A percentile compares a stretch with the other conserved stretches of the same genome.
Evolutionary conservation across 2,797 vertebrate genomes (phyloP).

Genomic region (Tragopan temminckii): DNA sequence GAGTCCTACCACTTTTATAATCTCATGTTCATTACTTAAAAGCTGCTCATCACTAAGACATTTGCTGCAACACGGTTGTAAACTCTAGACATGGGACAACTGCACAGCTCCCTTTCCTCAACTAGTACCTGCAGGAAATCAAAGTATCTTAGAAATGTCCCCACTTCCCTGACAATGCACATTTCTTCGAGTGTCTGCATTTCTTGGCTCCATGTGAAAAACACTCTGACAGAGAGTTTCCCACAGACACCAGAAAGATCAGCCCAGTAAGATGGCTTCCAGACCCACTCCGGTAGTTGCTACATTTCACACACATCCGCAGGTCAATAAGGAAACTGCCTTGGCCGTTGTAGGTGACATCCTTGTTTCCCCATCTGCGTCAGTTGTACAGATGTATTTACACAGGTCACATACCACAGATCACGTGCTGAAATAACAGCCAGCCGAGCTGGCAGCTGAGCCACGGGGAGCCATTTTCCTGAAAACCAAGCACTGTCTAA

Average conservation of each 20-base stretch:
- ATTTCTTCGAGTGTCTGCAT: slow-evolving; percentile 28
- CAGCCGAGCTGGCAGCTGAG: slow-evolving; percentile 32
- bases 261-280: slow-evolving; percentile 10
- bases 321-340: slow-evolving; percentile 72
- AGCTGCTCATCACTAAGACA: not conserved
- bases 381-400: slow-evolving; percentile 44
- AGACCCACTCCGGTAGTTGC: slow-evolving; percentile 51
- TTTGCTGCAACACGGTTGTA: not conserved
- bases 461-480: not conserved
- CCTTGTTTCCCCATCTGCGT: slow-evolving; percentile 34
- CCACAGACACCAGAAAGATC: slow-evolving; percentile 44
- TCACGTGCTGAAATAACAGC: slow-evolving; percentile 15
- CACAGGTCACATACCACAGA: slow-evolving; percentile 58
- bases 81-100: not conserved
- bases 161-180: not conserved
- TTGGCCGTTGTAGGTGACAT: slow-evolving; percentile 46
- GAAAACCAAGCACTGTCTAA: not conserved
- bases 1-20: slow-evolving; percentile 17
- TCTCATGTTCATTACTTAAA: slow-evolving; percentile 11
- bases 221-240: slow-evolving; percentile 56
- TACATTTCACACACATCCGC: slow-evolving; percentile 71
- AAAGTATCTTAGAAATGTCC: slow-evolving; percentile 24
- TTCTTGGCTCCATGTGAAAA: slow-evolving; percentile 52
- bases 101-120: not conserved
- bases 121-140: slow-evolving; percentile 46